A percentile compares a stretch with the other conserved stretches of the same genome.
Evolutionary conservation across 1,140 invertebrate species (phyloP).

Genomic region (Caerostris darwini): DNA sequence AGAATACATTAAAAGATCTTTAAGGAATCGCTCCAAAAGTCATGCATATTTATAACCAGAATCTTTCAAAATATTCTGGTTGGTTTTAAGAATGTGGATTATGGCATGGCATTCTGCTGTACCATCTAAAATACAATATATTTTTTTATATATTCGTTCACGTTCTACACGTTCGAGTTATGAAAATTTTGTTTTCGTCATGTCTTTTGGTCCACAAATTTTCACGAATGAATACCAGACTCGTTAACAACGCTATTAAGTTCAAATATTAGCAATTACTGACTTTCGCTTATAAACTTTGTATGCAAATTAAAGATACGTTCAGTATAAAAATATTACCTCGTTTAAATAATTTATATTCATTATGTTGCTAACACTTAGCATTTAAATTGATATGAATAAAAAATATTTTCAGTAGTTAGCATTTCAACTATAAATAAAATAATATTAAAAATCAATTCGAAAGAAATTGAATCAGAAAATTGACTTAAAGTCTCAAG

Average conservation of each 20-base stretch:
- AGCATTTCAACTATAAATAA: no score
- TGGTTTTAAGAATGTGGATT: conserved; percentile 13
- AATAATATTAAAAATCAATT: no score
- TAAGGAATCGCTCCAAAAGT: not conserved
- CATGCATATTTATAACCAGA: conserved; percentile 61
- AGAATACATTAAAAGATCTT: conserved; percentile 47
- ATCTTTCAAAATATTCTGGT: not conserved
- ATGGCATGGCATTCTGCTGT: not conserved
- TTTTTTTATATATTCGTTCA: conserved; percentile 12
- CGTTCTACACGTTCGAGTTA: not conserved
- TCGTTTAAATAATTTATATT: conserved; percentile 7
- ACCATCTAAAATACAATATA: not conserved
- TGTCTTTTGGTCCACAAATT: not conserved
- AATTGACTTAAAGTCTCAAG: no score
- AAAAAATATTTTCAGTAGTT: no score
- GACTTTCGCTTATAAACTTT: not conserved
- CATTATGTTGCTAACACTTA: not conserved
- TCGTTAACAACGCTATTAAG: not conserved
- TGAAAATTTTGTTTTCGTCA: not conserved
- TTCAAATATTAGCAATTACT: not conserved
- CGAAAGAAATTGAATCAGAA: no score
- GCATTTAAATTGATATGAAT: no score
- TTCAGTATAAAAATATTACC: not conserved
- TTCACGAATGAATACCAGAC: conserved; percentile 26
- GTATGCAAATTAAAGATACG: not conserved